phyloP scores from a whole-genome alignment of 2,888 invertebrate genomes.

The Cosmorhoe ocellata region DNA sequence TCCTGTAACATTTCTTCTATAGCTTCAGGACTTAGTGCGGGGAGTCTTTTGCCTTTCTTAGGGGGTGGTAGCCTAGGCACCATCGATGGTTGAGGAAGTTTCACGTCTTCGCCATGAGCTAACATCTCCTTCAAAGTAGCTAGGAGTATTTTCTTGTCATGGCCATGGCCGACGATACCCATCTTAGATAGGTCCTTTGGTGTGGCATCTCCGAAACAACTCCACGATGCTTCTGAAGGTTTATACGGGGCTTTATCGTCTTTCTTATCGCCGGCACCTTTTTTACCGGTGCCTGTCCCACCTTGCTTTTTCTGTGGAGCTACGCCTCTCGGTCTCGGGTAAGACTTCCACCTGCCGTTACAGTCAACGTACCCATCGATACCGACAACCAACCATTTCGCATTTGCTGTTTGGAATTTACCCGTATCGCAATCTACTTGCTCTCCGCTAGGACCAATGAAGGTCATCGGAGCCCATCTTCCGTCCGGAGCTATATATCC shows the following conservation, averaged over 20 bases:
- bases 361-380: constrained; percentile 67
- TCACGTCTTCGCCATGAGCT: constrained; percentile 57
- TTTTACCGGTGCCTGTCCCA: constrained; percentile 11
- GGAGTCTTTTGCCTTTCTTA: constrained; percentile 32
- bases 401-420: constrained; percentile 60
- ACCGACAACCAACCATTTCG: constrained; percentile 63
- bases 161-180: constrained; percentile 72
- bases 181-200: constrained; percentile 59
- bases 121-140: constrained; percentile 54
- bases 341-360: constrained; percentile 61
- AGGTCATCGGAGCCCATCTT: constrained; percentile 65
- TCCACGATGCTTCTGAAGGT: constrained; percentile 57
- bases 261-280: constrained; percentile 41
- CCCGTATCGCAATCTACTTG: constrained; percentile 60
- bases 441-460: constrained; percentile 65
- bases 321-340: constrained; percentile 41
- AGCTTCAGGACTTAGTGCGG: constrained; percentile 6
- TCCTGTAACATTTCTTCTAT: constrained; percentile 33
- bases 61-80: constrained; percentile 43
- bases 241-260: constrained; percentile 34
- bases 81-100: constrained; percentile 50
- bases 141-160: constrained; percentile 60
- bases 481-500: constrained; percentile 68
- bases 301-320: constrained; percentile 28
- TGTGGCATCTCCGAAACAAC: constrained; percentile 67